Evolutionary conservation across 53 echinoderm and acorn worm species (phyloP), one percentile per base, ranked within the genome.

Genomic region (Actinopyga echinites): DNA sequence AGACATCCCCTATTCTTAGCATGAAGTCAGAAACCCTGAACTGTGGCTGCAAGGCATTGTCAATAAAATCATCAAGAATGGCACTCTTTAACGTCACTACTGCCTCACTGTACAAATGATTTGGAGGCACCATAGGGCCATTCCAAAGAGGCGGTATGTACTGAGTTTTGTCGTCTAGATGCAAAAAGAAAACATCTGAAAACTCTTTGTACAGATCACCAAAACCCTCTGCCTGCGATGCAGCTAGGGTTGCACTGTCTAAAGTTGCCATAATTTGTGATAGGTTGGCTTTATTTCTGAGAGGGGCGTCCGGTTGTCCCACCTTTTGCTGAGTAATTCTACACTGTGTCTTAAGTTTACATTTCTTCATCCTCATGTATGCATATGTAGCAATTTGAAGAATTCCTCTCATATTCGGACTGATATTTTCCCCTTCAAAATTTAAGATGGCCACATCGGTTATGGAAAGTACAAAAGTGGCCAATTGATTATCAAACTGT

Each of bases 351-450:
- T 37, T 24, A 4, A 71, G 42, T 21, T 71, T 31, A 37, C 36
- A 37, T 24, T 40, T 40, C 44, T 43, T 37, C 73, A 71, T 71
- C 20, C 73, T 36, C 2, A 71, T 71, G 12, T 38, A n/a, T 10
- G 73, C 73, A 71, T 71, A 43, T 13, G 44, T 43, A 6, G 75
- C 75, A 0, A 75, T 75, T 75, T 75, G 75, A 8, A 75, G 17
- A 15, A 75, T 15, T 1, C 75, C 75, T 6, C 30, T 75, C 54
- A 75, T 75, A 26, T 54, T 30, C 2, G 75, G 54, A 28, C 75
- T 30, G 19, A 75, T 24, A 30, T 45, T 75, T 75, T 75, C 75
- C 2, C 54, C 52, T 54, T 44, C 26, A 22, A 75, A 28, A 38
- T 75, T 75, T 9, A 75, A 15, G 26, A 75, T 38, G 0, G 75